These are phyloP conservation scores for Oryzias curvinotus DNA, from an alignment of 2,113 vertebrate genomes.

Conservation along the genomic window DNA sequence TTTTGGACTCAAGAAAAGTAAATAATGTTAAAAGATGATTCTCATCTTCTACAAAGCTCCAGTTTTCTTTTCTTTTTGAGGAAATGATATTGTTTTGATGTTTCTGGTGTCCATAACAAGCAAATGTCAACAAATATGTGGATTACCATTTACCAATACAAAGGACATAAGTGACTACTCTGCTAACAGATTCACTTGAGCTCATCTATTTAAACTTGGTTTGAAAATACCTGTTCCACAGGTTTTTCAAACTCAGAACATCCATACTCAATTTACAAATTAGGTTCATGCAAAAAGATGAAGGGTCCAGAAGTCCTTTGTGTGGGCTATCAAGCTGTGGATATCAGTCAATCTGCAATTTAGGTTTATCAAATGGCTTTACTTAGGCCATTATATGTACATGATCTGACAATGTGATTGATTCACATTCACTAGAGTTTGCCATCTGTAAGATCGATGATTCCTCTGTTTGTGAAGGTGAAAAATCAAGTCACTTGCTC, in stretches of 20 bases:
- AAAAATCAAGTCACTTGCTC: slow-evolving; percentile 38
- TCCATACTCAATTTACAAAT: too few relatives aligned
- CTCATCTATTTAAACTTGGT: slow-evolving; percentile 19
- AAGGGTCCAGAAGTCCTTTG: too few relatives aligned
- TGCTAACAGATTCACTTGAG: slow-evolving; percentile 17
- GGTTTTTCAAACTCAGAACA: too few relatives aligned
- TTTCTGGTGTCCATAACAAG: slow-evolving; percentile 25
- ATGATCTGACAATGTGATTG: slow-evolving; percentile 47
- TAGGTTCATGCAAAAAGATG: too few relatives aligned
- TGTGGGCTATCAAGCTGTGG: background rate
- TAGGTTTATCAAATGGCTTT: slow-evolving; percentile 5
- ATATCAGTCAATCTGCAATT: slow-evolving; percentile 3
- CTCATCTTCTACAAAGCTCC: too few relatives aligned
- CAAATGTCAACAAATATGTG: slow-evolving; percentile 29
- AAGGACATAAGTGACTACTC: slow-evolving; percentile 22
- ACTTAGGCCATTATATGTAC: slow-evolving; percentile 17
- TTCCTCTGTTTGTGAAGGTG: slow-evolving; percentile 26
- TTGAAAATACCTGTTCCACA: too few relatives aligned
- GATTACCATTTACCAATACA: slow-evolving; percentile 35
- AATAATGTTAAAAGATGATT: background rate
- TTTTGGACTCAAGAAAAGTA: background rate
- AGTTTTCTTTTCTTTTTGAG: background rate
- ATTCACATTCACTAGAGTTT: slow-evolving; percentile 22
- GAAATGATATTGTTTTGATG: slow-evolving; percentile 28
- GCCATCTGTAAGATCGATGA: slow-evolving; percentile 39